Base-by-base conservation (phyloP, 2,888 invertebrate species). In the Tetranychus truncatus region DNA sequence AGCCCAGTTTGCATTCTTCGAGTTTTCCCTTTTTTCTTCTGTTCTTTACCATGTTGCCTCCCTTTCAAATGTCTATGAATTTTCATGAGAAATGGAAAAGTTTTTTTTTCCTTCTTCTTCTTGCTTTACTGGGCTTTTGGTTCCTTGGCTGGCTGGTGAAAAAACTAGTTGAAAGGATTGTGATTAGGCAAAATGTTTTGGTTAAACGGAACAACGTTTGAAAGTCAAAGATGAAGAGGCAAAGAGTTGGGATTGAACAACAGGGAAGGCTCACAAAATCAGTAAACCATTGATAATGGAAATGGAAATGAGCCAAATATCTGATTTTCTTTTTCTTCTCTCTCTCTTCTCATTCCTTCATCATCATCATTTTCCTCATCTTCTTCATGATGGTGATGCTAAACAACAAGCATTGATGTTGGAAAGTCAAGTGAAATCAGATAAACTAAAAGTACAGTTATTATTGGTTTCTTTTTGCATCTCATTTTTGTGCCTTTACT, bases 221-320 rank as follows among this genome's bases (percentile, higher is more conserved):
- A 55, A 55, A 15, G 15, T 55, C 55, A 55, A 15, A 15, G 55
- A 55, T 55, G 55, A 55, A 15, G 55, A 55, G 7, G 15, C 9
- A 15, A 9, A 55, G 9, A 9, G 15, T 55, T 5, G 55, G 9
- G 55, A 55, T 55, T 9, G 15, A 15, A 55, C 9, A 55, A 55
- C 9, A 55, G 55, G 15, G 55, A 15, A 55, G 15, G 55, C 6
- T 15, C 15, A 5, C 11, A 55, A 55, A 55, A 55, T 55, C 55
- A 55, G 55, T 55, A 55, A 55, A 55, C 55, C 55, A 55, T 55
- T 55, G 55, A 55, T 55, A 55, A 55, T 55, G 55, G 55, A 55
- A 55, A 55, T 55, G 55, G 55, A 55, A 55, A 55, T 55, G 55
- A 55, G 55, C 55, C 55, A 55, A 55, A 55, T 55, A 55, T 55